phyloP scores from a whole-genome alignment of 2,797 vertebrate genomes.

The Prunella strophiata region DNA sequence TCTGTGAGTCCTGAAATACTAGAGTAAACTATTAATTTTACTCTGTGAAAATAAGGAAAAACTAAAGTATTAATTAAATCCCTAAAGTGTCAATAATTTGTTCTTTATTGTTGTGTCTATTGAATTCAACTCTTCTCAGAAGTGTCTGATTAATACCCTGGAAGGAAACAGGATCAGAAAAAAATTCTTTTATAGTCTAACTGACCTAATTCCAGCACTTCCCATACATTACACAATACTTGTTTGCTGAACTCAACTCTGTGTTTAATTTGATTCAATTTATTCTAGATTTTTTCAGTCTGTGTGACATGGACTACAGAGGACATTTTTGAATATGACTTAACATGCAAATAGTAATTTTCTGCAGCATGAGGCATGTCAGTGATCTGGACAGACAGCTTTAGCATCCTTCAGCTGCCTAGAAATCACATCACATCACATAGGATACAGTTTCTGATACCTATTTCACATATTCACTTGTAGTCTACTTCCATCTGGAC shows the following conservation, averaged over 20 bases:
- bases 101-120: neutral
- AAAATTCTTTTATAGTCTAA: conserved; percentile 5
- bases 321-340: neutral
- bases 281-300: neutral
- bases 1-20: neutral
- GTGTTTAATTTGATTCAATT: neutral
- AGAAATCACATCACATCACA: neutral
- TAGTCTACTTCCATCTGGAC: neutral
- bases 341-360: neutral
- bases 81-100: neutral
- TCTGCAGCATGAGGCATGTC: neutral
- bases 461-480: neutral
- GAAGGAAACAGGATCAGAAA: conserved; percentile 9
- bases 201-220: conserved; percentile 49
- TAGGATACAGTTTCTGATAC: neutral
- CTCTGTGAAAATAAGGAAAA: neutral
- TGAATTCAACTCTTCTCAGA: neutral
- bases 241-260: neutral
- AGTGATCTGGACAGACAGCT: neutral
- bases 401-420: neutral
- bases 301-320: neutral
- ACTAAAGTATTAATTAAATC: neutral
- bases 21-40: neutral
- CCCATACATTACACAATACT: neutral
- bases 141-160: neutral